Conservation (phyloP, 2,797 vertebrate genomes). For the Mus spretus region DNA sequence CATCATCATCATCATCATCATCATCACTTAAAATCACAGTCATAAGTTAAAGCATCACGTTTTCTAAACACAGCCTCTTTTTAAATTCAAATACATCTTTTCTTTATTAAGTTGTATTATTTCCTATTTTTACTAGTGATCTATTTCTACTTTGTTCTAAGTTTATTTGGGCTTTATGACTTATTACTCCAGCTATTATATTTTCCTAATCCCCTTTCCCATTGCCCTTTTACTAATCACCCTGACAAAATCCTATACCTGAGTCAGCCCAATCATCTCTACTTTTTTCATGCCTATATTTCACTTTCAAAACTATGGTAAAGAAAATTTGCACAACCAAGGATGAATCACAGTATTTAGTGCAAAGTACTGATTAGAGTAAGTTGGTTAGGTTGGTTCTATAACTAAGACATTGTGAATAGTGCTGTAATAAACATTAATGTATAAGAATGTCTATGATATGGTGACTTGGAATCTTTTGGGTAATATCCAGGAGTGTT, state of each 20-base stretch:
- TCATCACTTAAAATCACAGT: slow-evolving; percentile 47
- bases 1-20: background rate
- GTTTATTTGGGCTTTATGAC: slow-evolving; percentile 17
- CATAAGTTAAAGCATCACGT: slow-evolving; percentile 18
- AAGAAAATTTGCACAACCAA: slow-evolving; percentile 45
- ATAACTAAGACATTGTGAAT: background rate
- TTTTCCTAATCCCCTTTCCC: background rate
- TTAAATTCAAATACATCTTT: slow-evolving; percentile 41
- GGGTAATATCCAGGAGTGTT: background rate
- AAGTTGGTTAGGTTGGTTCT: background rate
- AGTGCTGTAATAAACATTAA: background rate
- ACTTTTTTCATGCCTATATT: slow-evolving; percentile 35
- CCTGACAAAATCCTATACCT: background rate
- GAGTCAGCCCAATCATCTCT: background rate
- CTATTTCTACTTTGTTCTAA: slow-evolving; percentile 24
- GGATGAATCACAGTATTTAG: background rate
- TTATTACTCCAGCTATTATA: slow-evolving; percentile 22
- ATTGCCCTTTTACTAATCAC: slow-evolving; percentile 16
- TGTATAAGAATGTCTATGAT: background rate
- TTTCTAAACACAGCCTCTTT: slow-evolving; percentile 47
- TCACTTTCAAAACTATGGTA: slow-evolving; percentile 25
- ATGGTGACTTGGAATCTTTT: background rate
- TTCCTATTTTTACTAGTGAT: background rate
- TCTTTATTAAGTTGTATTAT: background rate
- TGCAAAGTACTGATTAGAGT: background rate